Base-by-base conservation (phyloP, 2,113 vertebrate species). In the Gallinago jamesoni region DNA sequence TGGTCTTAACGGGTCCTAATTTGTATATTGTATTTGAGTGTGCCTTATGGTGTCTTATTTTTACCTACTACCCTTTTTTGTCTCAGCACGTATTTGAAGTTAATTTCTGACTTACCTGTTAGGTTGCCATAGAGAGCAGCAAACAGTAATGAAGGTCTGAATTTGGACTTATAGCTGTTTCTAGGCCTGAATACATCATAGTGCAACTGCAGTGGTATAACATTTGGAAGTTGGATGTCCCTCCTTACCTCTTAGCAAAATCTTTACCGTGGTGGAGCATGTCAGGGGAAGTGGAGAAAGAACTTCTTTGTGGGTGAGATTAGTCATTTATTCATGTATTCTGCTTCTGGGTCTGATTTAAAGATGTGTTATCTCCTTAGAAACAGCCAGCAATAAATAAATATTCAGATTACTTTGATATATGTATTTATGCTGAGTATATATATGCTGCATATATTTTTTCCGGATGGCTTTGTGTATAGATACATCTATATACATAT, bases 271-370 rank as follows among this genome's bases (percentile, higher is more conserved):
- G 60, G 41, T 43, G 30, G 31, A 90, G 10, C 19, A 11, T 41
- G 15, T 56, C 3, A 6, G 41, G 39, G 37, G 45, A 76, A 73
- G 62, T 13, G 23, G 83, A 68, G 45, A 23, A 77, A 2, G n/a
- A 68, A 66, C 53, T 79, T 89, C 22, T 17, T 85, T 83, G 9
- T 69, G 17, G 62, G 22, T 68, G 53, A 50, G 48, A 66, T 80
- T 27, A 93, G 87, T 90, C 19, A 79, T 89, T 95, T 94, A 79
- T 82, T 87, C 37, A 13, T 70, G 20, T 87, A 31, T 91, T 91
- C 37, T 74, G 37, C 68, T 86, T 81, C 35, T 87, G 31, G n/a
- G 43, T 72, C 79, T 93, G 52, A 41, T 60, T 60, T 87, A 68
- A 82, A 89, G 52, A 39, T 35, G 2, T 52, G 27, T 67, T 63